A percentile compares a stretch with the other conserved stretches of the same genome.
Evolutionary conservation across 2,113 vertebrate genomes (phyloP).

Genomic region (Serilophus lunatus): DNA sequence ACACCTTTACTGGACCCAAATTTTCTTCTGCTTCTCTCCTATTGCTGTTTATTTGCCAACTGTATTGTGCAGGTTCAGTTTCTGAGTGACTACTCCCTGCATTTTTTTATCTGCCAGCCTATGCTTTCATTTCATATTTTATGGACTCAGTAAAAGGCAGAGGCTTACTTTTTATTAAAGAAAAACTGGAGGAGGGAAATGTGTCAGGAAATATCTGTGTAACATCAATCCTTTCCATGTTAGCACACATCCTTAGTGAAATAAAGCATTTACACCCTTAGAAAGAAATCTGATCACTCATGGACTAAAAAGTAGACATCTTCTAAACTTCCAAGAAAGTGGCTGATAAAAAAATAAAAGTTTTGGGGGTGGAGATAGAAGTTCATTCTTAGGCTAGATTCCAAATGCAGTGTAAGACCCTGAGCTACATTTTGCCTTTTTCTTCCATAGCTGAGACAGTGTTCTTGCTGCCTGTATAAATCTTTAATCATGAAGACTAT

Average conservation of each 20-base stretch:
- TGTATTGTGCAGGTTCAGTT: neutral
- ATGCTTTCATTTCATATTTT: neutral
- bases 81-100: neutral
- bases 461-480: neutral
- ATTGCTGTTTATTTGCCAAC: neutral
- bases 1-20: neutral
- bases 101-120: neutral
- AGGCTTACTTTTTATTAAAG: neutral
- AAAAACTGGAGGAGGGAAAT: conserved; percentile 15
- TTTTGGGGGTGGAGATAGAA: neutral
- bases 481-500: neutral
- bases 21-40: neutral
- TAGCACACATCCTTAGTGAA: neutral
- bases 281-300: conserved; percentile 6
- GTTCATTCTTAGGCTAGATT: conserved; percentile 14
- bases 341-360: neutral
- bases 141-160: neutral
- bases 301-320: neutral
- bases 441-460: neutral
- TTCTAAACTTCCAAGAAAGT: neutral
- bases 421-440: neutral
- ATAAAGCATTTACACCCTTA: conserved; percentile 5
- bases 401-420: neutral
- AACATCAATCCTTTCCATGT: neutral
- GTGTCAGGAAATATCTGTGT: conserved; percentile 18